Evolutionary conservation across 2,797 vertebrate species (phyloP).

Genomic region (Myiotriccus ornatus): DNA sequence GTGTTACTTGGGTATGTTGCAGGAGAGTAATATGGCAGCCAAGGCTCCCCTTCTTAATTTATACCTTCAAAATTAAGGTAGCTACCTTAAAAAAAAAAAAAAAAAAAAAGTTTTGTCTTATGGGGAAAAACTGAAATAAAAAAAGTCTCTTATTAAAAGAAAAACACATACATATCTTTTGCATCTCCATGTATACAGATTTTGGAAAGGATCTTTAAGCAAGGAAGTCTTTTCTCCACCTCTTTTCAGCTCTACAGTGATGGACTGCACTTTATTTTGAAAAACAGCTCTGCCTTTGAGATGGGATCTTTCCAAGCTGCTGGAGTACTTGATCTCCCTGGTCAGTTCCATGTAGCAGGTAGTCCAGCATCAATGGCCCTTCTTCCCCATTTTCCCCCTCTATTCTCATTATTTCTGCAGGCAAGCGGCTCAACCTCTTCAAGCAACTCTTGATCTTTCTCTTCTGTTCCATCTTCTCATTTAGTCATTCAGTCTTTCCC

Average conservation of each 20-base stretch:
- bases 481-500: neutral
- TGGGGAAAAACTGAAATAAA: rapidly evolving
- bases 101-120: neutral
- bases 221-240: neutral
- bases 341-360: neutral
- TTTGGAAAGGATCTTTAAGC: neutral
- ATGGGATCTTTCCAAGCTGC: rapidly evolving
- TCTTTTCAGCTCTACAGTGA: neutral
- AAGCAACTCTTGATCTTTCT: neutral
- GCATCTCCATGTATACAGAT: neutral
- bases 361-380: neutral
- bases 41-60: neutral
- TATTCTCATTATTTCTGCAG: neutral
- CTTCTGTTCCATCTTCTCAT: neutral
- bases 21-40: neutral
- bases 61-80: neutral
- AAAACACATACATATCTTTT: neutral
- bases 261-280: neutral
- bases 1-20: neutral
- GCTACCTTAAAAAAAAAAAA: neutral
- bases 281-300: neutral
- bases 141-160: neutral
- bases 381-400: neutral
- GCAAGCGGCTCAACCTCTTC: neutral
- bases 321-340: neutral